Percentiles rank a stretch among this genome's conserved stretches.
These are phyloP conservation scores for Ormyrus labotus DNA, from an alignment of 2,888 invertebrate species.

Conservation along the genomic window DNA sequence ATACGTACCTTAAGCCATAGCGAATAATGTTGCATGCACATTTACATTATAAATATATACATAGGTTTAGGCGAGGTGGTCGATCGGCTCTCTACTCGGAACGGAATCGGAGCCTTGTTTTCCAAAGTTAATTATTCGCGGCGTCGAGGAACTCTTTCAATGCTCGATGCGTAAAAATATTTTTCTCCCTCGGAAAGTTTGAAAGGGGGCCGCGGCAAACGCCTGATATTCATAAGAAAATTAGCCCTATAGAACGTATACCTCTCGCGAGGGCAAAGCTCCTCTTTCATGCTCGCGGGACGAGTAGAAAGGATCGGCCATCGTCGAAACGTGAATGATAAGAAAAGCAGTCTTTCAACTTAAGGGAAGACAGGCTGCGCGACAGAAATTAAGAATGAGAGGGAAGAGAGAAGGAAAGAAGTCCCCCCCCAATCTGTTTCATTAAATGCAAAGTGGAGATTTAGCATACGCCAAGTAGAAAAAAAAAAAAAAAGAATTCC, in stretches of 20 bases:
- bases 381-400: constrained; percentile 49
- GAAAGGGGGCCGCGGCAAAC: background rate
- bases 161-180: background rate
- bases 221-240: constrained; percentile 7
- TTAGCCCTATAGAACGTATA: background rate
- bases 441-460: constrained; percentile 55
- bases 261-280: background rate
- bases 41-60: constrained; percentile 11
- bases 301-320: constrained; percentile 46
- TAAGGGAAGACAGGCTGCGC: constrained; percentile 33
- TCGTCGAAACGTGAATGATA: constrained; percentile 50
- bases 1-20: constrained; percentile 20
- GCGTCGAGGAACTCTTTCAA: background rate
- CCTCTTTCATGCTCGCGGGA: background rate
- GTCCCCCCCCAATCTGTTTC: constrained; percentile 54
- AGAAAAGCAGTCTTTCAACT: constrained; percentile 46
- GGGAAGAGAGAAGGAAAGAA: constrained; percentile 38
- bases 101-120: background rate
- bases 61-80: constrained; percentile 27
- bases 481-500: constrained; percentile 29
- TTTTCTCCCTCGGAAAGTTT: background rate
- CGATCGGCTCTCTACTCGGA: constrained; percentile 36
- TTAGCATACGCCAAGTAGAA: constrained; percentile 45
- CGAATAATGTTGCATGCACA: constrained; percentile 30
- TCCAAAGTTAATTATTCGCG: background rate